Base-by-base conservation (phyloP, 64 coral and sea anemone genomes). In the Stichodactyla helianthus region DNA sequence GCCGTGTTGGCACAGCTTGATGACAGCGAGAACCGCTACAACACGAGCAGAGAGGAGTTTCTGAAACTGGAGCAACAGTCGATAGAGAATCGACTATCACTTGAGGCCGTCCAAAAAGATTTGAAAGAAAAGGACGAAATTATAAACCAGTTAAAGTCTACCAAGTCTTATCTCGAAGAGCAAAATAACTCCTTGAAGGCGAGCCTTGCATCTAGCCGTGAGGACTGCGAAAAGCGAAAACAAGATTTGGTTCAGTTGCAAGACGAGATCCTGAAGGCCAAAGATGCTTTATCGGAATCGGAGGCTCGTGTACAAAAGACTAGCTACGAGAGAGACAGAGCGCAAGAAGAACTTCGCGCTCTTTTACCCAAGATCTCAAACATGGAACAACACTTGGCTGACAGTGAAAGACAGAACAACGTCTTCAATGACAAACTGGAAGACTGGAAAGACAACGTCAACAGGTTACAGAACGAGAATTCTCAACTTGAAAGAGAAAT, bases 291-390 rank as follows among this genome's bases (percentile, higher is more conserved):
- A 13, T 57, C 93, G 50, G 92, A 94, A 22, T 86, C 82, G 22
- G 95, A 98, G 50, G 86, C 92, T 23, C 87, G 95, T 23, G 84
- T 94, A 85, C 95, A 98, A 84, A 98, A 94, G 68, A 90, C 91
- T 10, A 83, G 82, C 16, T 92, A 91, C 58, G 95, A 98, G 77
- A 87, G 93, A 85, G 95, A 98, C 58, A 89, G 95, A 11, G 90
- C 90, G 55, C 95, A 98, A 80, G 89, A 98, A 14, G 92, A 98
- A 25, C 55, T 85, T 1, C 87, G 93, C 19, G 86, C 88, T 15
- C 64, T 85, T 26, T 65, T 98, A 65, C 31, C 83, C 7, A 98
- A 98, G 54, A 98, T 90, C 50, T 89, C 95, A 26, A 92, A 88
- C 19, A 53, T 98, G 9, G 89, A 94, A 54, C 95, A 98, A 87